Percentiles rank a stretch among this genome's conserved stretches.
These are phyloP conservation scores for Syngnathoides biaculeatus DNA, from an alignment of 2,113 vertebrate genomes.

Conservation along the genomic window DNA sequence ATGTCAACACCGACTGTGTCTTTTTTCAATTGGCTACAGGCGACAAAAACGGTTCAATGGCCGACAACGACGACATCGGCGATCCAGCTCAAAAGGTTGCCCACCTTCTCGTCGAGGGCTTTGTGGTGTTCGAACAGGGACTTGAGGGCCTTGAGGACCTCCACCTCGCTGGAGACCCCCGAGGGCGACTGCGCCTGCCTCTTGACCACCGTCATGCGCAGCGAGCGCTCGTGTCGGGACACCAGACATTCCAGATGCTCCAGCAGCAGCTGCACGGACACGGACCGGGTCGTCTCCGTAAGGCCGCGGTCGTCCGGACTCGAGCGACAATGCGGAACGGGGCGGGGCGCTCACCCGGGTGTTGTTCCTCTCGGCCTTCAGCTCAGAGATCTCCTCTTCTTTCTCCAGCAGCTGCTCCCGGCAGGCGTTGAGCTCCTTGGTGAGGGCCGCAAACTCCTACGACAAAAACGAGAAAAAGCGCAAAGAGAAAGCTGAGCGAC, in stretches of 20 bases:
- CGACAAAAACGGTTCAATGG: no score
- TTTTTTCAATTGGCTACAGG: no score
- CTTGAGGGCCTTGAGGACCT: conserved; percentile 98
- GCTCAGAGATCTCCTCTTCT: conserved; percentile 97
- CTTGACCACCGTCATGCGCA: conserved; percentile 98
- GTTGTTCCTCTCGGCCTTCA: conserved; percentile 98
- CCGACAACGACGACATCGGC: no score
- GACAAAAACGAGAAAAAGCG: neutral
- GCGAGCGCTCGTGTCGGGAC: conserved; percentile 93
- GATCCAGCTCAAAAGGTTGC: no score
- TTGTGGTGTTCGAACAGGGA: conserved; percentile 99
- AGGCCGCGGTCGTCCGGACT: neutral
- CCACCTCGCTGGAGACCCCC: conserved; percentile 97
- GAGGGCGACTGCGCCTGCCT: conserved; percentile 98
- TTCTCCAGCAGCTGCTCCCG: conserved; percentile 96
- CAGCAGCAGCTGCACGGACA: conserved; percentile 82
- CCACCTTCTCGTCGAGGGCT: conserved; percentile 97
- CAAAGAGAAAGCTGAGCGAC: neutral
- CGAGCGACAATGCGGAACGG: no score
- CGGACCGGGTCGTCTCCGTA: neutral
- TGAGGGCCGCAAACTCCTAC: conserved; percentile 96
- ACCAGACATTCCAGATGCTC: conserved; percentile 99
- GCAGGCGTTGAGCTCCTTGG: conserved; percentile 95
- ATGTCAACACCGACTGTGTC: no score
- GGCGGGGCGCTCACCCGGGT: conserved; percentile 72